Evolutionary conservation across 2,797 vertebrate genomes (phyloP).

Genomic region (Zonotrichia albicollis): DNA sequence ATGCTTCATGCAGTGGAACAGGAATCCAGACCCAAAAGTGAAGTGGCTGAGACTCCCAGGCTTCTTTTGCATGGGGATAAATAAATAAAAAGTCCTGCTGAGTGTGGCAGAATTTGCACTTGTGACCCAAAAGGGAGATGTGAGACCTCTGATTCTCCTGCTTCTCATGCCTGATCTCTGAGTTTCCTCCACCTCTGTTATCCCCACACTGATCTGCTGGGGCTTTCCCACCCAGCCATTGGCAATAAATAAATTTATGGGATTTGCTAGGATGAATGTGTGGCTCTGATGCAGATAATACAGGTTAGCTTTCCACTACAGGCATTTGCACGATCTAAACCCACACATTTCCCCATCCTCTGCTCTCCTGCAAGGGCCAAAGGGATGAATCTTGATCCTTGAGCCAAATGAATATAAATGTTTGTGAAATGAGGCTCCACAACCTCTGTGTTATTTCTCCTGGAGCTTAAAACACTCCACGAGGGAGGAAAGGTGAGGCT

Average conservation of each 20-base stretch:
- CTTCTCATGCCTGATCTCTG: not conserved
- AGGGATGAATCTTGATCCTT: constrained; percentile 29
- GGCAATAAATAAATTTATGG: not conserved
- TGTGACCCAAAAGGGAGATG: not conserved
- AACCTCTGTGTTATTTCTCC: not conserved
- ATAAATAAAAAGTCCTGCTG: not conserved
- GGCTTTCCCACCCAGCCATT: not conserved
- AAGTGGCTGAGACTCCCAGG: not conserved
- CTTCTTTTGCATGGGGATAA: not conserved
- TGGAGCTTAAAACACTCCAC: not conserved
- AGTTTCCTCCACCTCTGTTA: not conserved
- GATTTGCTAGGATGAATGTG: not conserved
- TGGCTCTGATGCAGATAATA: constrained; percentile 6
- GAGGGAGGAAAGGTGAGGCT: not conserved
- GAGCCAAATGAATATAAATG: not conserved
- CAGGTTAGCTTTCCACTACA: not conserved
- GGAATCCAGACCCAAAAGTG: not conserved
- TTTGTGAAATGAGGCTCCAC: not conserved
- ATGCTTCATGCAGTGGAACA: not conserved
- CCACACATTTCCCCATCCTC: not conserved
- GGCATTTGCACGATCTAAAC: constrained; percentile 21
- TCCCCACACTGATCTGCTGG: not conserved
- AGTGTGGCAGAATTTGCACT: not conserved
- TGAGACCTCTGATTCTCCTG: accelerated
- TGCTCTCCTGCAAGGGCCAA: not conserved